These are phyloP conservation scores for Callyntrura sp. DNA, from an alignment of 2,888 invertebrate genomes.

Conservation along the genomic window DNA sequence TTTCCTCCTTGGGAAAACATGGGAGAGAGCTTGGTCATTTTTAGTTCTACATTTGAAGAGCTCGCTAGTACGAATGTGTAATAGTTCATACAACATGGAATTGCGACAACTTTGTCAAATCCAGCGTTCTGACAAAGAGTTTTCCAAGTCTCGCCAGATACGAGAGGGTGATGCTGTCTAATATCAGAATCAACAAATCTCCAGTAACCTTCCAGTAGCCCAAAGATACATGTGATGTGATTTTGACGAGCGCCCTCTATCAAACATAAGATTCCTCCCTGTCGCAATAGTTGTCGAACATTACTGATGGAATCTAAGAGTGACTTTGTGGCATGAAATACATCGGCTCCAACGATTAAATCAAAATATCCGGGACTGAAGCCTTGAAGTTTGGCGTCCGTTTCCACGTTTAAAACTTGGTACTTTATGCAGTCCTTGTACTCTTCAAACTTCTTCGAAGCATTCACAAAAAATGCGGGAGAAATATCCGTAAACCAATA, in stretches of 20 bases:
- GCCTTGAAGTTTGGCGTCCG: conserved; percentile 68
- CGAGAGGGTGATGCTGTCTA: conserved; percentile 62
- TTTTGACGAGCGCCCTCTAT: conserved; percentile 48
- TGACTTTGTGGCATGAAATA: conserved; percentile 72
- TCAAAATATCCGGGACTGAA: conserved; percentile 69
- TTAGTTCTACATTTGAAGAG: not conserved
- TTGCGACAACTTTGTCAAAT: conserved; percentile 26
- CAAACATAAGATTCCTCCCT: conserved; percentile 51
- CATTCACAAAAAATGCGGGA: conserved; percentile 47
- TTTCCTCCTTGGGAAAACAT: conserved; percentile 36
- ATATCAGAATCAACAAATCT: conserved; percentile 66
- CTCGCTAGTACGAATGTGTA: conserved; percentile 46
- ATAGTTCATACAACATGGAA: conserved; percentile 12
- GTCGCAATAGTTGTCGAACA: conserved; percentile 61
- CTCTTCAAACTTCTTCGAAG: conserved; percentile 68
- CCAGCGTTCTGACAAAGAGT: conserved; percentile 39
- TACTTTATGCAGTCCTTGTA: conserved; percentile 52
- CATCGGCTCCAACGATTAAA: conserved; percentile 65
- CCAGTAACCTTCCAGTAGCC: conserved; percentile 75
- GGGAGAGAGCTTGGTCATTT: not conserved
- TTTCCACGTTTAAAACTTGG: conserved; percentile 65
- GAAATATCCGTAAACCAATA: conserved; percentile 76
- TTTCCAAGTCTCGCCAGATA: conserved; percentile 57
- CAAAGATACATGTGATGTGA: conserved; percentile 63
- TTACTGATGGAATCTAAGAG: conserved; percentile 52